These are phyloP conservation scores for Drosophila mojavensis DNA, from an alignment of 1,140 invertebrate genomes.

Conservation along the genomic window DNA sequence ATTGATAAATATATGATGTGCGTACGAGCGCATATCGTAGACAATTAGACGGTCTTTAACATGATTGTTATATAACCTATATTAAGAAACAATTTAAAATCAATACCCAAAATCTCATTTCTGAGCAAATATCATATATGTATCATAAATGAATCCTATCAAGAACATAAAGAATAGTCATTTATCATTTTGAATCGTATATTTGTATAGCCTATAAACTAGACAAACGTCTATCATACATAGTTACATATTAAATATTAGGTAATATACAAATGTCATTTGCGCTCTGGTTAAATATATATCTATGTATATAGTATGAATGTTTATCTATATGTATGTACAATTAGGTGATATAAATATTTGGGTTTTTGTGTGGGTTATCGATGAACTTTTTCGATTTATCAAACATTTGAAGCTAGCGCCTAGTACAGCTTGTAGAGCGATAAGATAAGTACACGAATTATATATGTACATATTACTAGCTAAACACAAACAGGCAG, in stretches of 20 bases:
- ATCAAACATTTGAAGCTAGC: background rate
- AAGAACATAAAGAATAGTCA: too few species aligned
- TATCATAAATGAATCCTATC: background rate
- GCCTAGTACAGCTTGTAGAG: slow-evolving; percentile 14
- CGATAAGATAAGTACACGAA: slow-evolving; percentile 46
- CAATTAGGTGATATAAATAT: slow-evolving; percentile 25
- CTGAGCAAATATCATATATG: background rate
- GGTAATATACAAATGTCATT: slow-evolving; percentile 13
- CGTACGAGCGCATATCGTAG: background rate
- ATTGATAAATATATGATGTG: slow-evolving; percentile 7
- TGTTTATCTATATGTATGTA: background rate
- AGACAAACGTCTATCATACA: background rate
- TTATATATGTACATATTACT: slow-evolving; percentile 34
- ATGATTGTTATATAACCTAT: too few species aligned
- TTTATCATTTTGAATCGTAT: slow-evolving; percentile 8
- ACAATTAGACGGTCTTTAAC: too few species aligned
- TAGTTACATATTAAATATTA: background rate
- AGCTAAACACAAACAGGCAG: background rate
- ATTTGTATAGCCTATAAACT: slow-evolving; percentile 15
- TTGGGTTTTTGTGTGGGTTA: slow-evolving; percentile 11
- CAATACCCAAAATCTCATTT: background rate
- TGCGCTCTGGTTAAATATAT: slow-evolving; percentile 15
- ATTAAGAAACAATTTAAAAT: background rate
- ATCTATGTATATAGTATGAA: too few species aligned
- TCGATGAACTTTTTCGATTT: slow-evolving; percentile 11